Evolutionary conservation across 2,888 invertebrate genomes (phyloP).

Genomic region (Lithophane ornitopus): DNA sequence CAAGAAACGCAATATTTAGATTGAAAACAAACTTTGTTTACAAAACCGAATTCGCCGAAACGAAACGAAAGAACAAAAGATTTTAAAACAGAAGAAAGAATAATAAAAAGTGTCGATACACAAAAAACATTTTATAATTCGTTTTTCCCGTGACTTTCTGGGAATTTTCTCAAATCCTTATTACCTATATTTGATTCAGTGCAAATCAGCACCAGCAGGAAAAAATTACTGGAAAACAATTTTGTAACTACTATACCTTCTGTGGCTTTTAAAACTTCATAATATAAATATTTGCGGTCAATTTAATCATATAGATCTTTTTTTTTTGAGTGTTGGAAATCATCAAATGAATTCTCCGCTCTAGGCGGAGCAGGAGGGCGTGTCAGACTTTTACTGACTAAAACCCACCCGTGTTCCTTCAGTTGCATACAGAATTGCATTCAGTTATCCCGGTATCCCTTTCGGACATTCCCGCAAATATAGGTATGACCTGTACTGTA

Average conservation of each 20-base stretch:
- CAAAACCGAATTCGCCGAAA: not conserved
- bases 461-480: no score
- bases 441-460: no score
- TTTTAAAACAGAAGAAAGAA: not conserved
- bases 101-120: not conserved
- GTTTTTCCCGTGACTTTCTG: not conserved
- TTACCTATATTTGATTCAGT: not conserved
- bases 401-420: no score
- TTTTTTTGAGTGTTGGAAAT: no score
- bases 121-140: not conserved
- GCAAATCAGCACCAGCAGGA: not conserved
- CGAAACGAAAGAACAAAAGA: not conserved
- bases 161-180: not conserved
- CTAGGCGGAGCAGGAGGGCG: no score
- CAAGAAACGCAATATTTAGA: conserved; percentile 11
- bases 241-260: not conserved
- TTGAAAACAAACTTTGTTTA: conserved; percentile 25
- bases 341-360: no score
- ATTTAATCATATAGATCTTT: not conserved
- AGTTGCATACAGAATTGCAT: no score
- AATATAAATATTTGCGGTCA: not conserved
- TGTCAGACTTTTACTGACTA: no score
- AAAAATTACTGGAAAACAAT: not conserved
- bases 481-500: no score
- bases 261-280: not conserved